Evolutionary conservation across 30 jellyfish, hydroid and myxozoan genomes (phyloP), one percentile per base, ranked within the genome.

Genomic region (Chrysaora quinquecirrha): DNA sequence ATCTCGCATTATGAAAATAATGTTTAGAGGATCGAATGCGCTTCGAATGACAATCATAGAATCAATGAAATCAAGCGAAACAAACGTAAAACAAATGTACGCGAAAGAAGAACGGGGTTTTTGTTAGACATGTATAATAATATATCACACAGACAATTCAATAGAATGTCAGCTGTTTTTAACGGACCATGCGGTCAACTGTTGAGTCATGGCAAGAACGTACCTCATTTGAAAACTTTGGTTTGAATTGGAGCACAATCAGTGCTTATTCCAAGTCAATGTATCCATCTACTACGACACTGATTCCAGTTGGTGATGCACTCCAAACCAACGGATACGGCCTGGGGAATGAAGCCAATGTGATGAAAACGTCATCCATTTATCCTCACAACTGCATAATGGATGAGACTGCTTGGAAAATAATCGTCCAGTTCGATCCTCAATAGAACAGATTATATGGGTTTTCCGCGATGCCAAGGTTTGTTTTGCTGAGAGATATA

Each of bases 141-240:
- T 18, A 30, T 32, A 29, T 68, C 80, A 22, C 80, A 68, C 33
- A 30, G 80, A 9, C 64, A 30, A 20, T 68, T 68, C 63, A 68
- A 68, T 63, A 68, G 63, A 68, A 25, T 68, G 31, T 28, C 80
- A 2, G 80, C 27, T 23, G 80, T 35, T 30, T 19, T 68, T 25
- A 35, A 35, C 33, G 80, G 80, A 18, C 80, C 80, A n/a, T 68
- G 80, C 64, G 64, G 7, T 68, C 60, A 68, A 68, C 80, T 0
- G 80, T 68, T 32, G 80, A 68, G n/a, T 35, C 64, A 12, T 68
- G 80, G 80, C 64, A 35, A 35, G 58, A 22, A 3, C 21, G 24
- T 23, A 19, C 60, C 14, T 23, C 27, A 32, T 68, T 35, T 28
- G 63, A 68, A 18, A 30, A 2, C 25, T 68, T 35, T 32, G 63